Evolutionary conservation across 2,113 vertebrate species (phyloP), one percentile per base, ranked within the genome.

Genomic region (Alces alces): DNA sequence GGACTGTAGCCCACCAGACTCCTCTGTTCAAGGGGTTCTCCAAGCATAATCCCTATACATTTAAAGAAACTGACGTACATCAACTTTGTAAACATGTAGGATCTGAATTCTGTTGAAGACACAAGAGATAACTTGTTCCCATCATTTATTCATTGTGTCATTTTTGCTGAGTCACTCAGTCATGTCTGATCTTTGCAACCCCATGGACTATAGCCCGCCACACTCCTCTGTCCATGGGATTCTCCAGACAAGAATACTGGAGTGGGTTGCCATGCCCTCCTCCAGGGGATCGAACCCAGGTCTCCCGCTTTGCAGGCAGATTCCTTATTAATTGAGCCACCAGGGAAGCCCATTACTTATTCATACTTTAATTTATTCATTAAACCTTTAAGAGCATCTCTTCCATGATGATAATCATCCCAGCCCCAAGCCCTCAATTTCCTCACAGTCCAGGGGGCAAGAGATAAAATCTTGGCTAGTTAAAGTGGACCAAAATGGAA

Each of bases 121-220:
- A 73, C 64, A 57, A 92, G 54, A 85, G 73, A 60, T 10, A 55
- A 39, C 9, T 27, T 39, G 27, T 43, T 91, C 4, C 16, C 36
- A 33, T 5, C 33, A 16, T 80, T 60, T 45, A 43, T 30, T n/a
- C 25, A 30, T 43, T 36, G 66, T 70, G n/a, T 39, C 17, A 70
- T 0, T 36, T 12, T 0, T 12, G 1, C n/a, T 23, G 23, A 23
- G 17, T 70, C 1, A 1, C 64, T 70, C 66, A 2, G n/a, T 23
- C 9, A 1, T 23, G 66, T 23, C 10, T 0, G 5, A 70, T 70
- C n/a, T 70, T n/a, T 70, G 64, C 0, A 0, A 23, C 64, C n/a
- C 19, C 64, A 11, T 70, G n/a, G 64, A 36, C n/a, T 36, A 19
- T 12, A 70, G 64, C n/a, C 9, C 1, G 0, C 19, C 66, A 70